Evolutionary conservation across 1,140 invertebrate genomes (phyloP).

Genomic region (Zaprionus africanus): DNA sequence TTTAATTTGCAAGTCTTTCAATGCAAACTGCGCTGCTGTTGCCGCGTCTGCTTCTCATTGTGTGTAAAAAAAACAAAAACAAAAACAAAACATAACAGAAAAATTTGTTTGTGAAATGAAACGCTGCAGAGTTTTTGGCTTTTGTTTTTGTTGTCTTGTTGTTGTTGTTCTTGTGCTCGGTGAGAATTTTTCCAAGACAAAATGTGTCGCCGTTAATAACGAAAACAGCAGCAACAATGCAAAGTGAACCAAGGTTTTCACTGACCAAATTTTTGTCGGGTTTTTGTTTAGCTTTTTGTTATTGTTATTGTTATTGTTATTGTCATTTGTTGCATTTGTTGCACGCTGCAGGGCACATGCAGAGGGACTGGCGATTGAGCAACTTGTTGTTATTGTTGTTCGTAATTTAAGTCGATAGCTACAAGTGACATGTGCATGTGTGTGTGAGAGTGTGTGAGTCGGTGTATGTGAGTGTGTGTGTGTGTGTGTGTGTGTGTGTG

Average conservation of each 20-base stretch:
- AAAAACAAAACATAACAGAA: slow-evolving; percentile 24
- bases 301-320: slow-evolving; percentile 34
- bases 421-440: slow-evolving; percentile 8
- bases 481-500: slow-evolving; percentile 6
- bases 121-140: slow-evolving; percentile 40
- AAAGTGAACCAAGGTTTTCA: slow-evolving; percentile 57
- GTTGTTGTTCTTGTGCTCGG: slow-evolving; percentile 26
- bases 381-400: slow-evolving; percentile 54
- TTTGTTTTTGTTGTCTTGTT: slow-evolving; percentile 40
- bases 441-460: background rate
- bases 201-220: slow-evolving; percentile 47
- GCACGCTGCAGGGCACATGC: slow-evolving; percentile 42
- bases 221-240: slow-evolving; percentile 34
- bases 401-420: slow-evolving; percentile 36
- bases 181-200: slow-evolving; percentile 66
- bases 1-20: slow-evolving; percentile 69
- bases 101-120: slow-evolving; percentile 75
- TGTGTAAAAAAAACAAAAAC: slow-evolving; percentile 18
- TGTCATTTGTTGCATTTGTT: slow-evolving; percentile 29
- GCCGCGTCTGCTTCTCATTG: background rate
- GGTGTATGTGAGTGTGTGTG: too few relatives aligned
- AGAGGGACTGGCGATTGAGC: slow-evolving; percentile 51
- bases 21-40: slow-evolving; percentile 51
- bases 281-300: slow-evolving; percentile 22
- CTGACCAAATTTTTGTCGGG: slow-evolving; percentile 50